A percentile compares a stretch with the other conserved stretches of the same genome.
Evolutionary conservation across 1,140 invertebrate genomes (phyloP).

Genomic region (Brachystomella parvula): DNA sequence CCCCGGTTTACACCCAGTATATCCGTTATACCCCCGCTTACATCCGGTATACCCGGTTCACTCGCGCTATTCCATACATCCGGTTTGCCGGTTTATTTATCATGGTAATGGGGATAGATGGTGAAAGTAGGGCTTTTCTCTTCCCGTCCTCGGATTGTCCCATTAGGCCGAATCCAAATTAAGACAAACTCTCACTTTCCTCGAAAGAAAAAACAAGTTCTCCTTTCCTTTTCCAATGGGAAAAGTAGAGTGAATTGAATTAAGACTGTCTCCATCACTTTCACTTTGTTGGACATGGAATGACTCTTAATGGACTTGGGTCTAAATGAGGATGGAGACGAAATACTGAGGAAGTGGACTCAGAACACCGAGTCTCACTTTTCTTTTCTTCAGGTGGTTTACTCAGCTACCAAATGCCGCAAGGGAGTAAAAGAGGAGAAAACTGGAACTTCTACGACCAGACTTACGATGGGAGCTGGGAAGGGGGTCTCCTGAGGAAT

Average conservation of each 20-base stretch:
- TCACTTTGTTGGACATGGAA: too few species aligned
- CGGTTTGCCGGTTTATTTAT: too few species aligned
- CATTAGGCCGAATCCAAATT: constrained; percentile 24
- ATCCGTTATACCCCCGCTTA: too few species aligned
- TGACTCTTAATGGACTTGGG: too few species aligned
- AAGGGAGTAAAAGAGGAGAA: constrained; percentile 64
- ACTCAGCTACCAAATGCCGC: constrained; percentile 71
- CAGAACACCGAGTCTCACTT: neutral
- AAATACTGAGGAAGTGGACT: too few species aligned
- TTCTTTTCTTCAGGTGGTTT: constrained; percentile 58
- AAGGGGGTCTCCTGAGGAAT: constrained; percentile 54
- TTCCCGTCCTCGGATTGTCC: neutral
- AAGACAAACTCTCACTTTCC: constrained; percentile 24
- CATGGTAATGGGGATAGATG: neutral
- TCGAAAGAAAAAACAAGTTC: neutral
- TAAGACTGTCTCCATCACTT: neutral
- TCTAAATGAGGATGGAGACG: too few species aligned
- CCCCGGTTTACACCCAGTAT: too few species aligned
- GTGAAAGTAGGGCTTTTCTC: neutral
- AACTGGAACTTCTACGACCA: constrained; percentile 79
- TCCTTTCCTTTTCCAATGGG: neutral
- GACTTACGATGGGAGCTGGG: constrained; percentile 82
- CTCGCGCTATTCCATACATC: too few species aligned
- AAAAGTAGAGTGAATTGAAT: neutral
- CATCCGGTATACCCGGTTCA: too few species aligned